Base-by-base conservation (phyloP, 2,113 vertebrate species). In the Morone chrysops region DNA sequence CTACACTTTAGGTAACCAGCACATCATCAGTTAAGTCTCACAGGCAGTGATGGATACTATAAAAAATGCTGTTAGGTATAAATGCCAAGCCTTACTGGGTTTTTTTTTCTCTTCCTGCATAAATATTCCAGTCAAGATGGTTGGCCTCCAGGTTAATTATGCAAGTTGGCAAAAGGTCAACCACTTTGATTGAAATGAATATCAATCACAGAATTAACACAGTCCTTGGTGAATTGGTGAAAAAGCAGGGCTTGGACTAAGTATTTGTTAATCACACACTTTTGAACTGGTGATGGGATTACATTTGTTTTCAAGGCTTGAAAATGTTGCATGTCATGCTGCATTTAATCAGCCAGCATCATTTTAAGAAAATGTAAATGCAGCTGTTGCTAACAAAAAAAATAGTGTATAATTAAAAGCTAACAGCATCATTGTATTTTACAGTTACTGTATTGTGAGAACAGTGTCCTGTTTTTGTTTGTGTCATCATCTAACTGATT, bases 401-500 rank as follows among this genome's bases (percentile, higher is more conserved):
- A 22, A 68, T 57, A 22, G 38, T 48, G 5, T 12, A 2, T 41
- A 57, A 41, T 57, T 47, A 22, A 59, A 45, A 80, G 43, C 43
- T 8, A 48, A 54, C 59, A 36, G 18, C 6, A 47, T 48, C 18
- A 10, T 13, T 57, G 75, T 67, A 22, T 50, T 50, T 50, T 5
- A n/a, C 62, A 43, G 45, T 45, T 40, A 18, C 68, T 53, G 8
- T 47, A 50, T 47, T 17, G 38, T 56, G 43, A 75, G 17, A 8
- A 10, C 57, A 25, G 53, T 61, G 40, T 10, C 7, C 47, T 22
- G 17, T 74, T 75, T 76, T 60, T 59, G 25, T 80, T 53, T 18
- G 6, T 82, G 67, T 74, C n/a, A 61, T 75, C 57, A 36, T 73
- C 20, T 83, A 59, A 75, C 65, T 84, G 71, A 84, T 86, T 83